Base-by-base conservation (phyloP, 1,140 invertebrate genomes). In the Orchestia grillus region DNA sequence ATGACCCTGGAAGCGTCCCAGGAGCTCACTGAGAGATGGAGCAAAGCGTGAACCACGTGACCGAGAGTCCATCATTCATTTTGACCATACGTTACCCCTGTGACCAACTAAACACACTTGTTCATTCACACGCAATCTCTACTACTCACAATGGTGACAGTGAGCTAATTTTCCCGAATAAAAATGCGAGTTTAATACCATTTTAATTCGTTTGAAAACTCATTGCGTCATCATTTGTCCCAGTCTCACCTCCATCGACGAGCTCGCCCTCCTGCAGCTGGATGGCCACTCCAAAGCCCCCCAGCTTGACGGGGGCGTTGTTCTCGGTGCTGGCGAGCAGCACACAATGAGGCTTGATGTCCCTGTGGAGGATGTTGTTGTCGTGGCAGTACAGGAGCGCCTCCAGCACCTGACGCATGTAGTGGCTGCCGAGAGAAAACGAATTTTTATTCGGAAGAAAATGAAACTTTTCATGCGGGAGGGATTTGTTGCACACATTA, bases 251-350 rank as follows among this genome's bases (percentile, higher is more conserved):
- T 96, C 98, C 98, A 96, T 98, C 98, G 96, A 98, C 98, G 44
- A 98, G 98, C 97, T 98, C 98, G 28, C 98, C 98, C 42, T 98
- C 98, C 23, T 98, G 98, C 96, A 99, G 98, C 97, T 99, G 99
- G 88, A 99, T 98, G 42, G 99, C 99, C 57, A 99, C 99, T 36
- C 99, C 99, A 97, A 99, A 99, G 44, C 98, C 98, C 41, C 99
- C 99, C 45, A 99, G 98, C 97, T 99, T 99, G 96, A 99, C 98
- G 19, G 99, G 99, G 44, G 99, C 99, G 47, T 99, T 99, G 97
- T 99, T 99, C 97, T 99, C 99, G 97, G 99, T 98, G 88, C 98
- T 99, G 91, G 99, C 99, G 87, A 99, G 98, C 96, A 99, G 98
- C 45, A 99, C 99, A 98, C 99, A 99, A 97, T 99, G 99, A 43